Conservation (phyloP, 2,113 vertebrate species). For the Oxyruncus cristatus region DNA sequence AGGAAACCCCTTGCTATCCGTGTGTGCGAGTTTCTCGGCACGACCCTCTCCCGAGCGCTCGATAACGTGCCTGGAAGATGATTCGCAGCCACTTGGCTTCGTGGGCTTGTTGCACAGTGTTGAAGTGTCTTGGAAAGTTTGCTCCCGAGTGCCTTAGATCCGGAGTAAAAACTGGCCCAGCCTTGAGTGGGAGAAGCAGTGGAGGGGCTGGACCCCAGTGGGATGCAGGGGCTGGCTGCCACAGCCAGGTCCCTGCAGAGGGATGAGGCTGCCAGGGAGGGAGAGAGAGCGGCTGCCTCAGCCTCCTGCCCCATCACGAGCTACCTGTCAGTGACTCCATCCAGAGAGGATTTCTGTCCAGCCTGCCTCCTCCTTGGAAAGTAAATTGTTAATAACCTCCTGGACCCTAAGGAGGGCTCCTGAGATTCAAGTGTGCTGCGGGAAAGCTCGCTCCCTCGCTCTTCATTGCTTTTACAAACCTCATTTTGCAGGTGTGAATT, state of each 20-base stretch:
- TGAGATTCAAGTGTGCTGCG: neutral
- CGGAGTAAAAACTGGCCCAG: neutral
- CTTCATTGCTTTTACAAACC: neutral
- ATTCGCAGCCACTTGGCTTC: neutral
- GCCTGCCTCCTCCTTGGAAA: neutral
- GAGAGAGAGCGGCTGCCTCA: neutral
- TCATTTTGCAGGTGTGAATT: neutral
- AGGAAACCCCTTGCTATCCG: neutral
- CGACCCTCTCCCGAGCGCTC: neutral
- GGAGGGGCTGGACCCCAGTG: neutral
- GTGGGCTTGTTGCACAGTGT: neutral
- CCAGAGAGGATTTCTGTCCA: neutral
- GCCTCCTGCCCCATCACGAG: neutral
- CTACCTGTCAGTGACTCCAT: neutral
- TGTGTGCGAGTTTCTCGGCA: neutral
- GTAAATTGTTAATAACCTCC: neutral
- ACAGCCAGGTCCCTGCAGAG: rapidly evolving
- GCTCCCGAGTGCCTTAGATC: neutral
- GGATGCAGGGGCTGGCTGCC: neutral
- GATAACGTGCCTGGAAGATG: neutral
- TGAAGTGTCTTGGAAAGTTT: neutral
- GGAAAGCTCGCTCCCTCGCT: rapidly evolving
- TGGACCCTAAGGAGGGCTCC: neutral
- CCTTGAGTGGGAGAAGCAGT: neutral
- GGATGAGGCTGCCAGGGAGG: neutral